Evolutionary conservation across 2,888 invertebrate genomes (phyloP).

Genomic region (Clistopyga incitator): DNA sequence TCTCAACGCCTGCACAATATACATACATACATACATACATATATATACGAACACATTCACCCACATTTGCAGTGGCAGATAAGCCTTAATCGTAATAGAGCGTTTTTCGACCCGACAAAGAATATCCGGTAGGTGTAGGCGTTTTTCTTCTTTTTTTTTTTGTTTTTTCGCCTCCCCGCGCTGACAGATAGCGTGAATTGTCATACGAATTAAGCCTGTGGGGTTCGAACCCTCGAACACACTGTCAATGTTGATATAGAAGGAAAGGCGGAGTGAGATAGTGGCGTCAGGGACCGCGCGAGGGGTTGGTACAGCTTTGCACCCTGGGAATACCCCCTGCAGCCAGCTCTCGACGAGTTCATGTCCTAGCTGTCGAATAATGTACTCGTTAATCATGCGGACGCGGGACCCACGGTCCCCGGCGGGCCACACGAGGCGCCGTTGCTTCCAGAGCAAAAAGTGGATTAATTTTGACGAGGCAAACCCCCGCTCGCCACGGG

Average conservation of each 20-base stretch:
- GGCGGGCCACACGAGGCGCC: slow-evolving; percentile 3
- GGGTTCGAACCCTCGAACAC: slow-evolving; percentile 25
- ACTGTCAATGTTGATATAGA: slow-evolving; percentile 38
- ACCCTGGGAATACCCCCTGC: slow-evolving; percentile 28
- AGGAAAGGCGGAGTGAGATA: slow-evolving; percentile 18
- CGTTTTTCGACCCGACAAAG: not conserved
- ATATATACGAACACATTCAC: too few species aligned
- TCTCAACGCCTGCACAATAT: too few species aligned
- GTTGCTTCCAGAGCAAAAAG: slow-evolving; percentile 50
- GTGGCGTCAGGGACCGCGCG: slow-evolving; percentile 10
- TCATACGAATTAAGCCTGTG: slow-evolving; percentile 24
- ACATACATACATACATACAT: not conserved
- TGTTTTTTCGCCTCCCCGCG: not conserved
- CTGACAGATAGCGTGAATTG: slow-evolving; percentile 12
- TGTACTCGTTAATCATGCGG: slow-evolving; percentile 66
- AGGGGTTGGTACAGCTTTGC: slow-evolving; percentile 32
- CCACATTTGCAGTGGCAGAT: not conserved
- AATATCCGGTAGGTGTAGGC: not conserved
- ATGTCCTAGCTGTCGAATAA: slow-evolving; percentile 57
- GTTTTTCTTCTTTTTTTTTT: not conserved
- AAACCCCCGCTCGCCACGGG: slow-evolving; percentile 50
- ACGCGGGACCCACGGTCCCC: slow-evolving; percentile 15
- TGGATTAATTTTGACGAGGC: slow-evolving; percentile 72
- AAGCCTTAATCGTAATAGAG: not conserved
- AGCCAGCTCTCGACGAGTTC: slow-evolving; percentile 40